Conservation (phyloP, 2,888 invertebrate species). For the Euplexia lucipara region DNA sequence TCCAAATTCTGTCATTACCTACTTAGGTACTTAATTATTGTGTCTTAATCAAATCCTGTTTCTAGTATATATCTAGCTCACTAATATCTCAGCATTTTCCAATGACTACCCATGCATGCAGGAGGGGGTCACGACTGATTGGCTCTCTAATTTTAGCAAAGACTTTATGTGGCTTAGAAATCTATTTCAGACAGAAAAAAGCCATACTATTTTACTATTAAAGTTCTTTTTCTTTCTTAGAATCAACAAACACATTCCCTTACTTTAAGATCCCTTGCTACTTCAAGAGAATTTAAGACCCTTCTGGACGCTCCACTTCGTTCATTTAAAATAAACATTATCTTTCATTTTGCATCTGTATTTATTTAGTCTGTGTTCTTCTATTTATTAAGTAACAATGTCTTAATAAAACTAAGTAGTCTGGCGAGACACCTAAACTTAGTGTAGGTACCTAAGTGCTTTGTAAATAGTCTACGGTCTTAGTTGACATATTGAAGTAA, state of each 20-base stretch:
- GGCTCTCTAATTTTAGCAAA: conserved; percentile 21
- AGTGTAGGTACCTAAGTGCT: not conserved
- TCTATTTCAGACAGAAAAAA: not conserved
- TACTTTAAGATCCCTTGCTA: not conserved
- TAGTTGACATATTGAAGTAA: conserved; percentile 23
- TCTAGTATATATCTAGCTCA: not conserved
- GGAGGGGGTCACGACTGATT: conserved; percentile 43
- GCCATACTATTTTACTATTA: not conserved
- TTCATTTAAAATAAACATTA: not conserved
- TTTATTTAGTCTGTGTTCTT: not conserved
- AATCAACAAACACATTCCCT: not conserved
- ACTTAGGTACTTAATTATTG: too few relatives aligned
- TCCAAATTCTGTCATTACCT: too few relatives aligned
- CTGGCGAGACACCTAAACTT: not conserved
- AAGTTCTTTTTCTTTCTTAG: not conserved
- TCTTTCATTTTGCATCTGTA: not conserved
- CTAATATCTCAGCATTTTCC: conserved; percentile 31
- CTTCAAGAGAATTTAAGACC: conserved; percentile 2
- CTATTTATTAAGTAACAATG: not conserved
- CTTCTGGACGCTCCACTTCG: not conserved
- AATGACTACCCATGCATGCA: conserved; percentile 32
- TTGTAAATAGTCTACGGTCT: conserved; percentile 18
- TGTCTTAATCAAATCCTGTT: too few relatives aligned
- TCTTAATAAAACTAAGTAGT: not conserved
- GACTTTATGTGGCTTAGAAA: not conserved